phyloP scores from a whole-genome alignment of 2,113 vertebrate genomes.

The Nibea albiflora region DNA sequence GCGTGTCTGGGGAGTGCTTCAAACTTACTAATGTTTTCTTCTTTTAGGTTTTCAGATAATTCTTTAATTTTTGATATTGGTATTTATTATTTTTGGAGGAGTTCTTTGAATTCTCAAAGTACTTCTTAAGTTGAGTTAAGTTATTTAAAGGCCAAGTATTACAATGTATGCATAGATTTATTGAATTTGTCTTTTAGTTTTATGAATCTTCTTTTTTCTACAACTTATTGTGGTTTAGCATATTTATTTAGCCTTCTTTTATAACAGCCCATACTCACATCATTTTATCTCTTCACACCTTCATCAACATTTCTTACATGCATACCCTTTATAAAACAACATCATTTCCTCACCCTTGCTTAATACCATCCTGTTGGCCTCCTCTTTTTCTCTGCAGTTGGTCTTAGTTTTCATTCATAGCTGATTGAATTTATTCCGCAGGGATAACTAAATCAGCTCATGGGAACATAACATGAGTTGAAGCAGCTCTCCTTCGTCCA shows the following conservation, averaged over 20 bases:
- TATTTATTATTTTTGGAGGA: too few species aligned
- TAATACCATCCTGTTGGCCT: neutral
- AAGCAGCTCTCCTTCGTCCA: slow-evolving; percentile 20
- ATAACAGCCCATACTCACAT: neutral
- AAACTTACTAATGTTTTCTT: neutral
- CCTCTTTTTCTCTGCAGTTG: slow-evolving; percentile 6
- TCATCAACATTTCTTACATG: neutral
- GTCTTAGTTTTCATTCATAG: slow-evolving; percentile 44
- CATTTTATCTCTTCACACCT: neutral
- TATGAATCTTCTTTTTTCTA: neutral
- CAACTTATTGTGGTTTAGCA: neutral
- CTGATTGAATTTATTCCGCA: slow-evolving; percentile 68
- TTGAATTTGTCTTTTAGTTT: neutral
- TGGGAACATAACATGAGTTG: slow-evolving; percentile 56
- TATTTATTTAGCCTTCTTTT: neutral
- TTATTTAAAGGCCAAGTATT: neutral
- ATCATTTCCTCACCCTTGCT: neutral
- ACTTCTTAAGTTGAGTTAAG: neutral
- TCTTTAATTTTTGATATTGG: neutral
- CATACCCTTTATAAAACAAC: neutral
- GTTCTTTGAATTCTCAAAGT: neutral
- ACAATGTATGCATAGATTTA: neutral
- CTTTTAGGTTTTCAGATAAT: neutral
- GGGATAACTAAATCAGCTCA: slow-evolving; percentile 70
- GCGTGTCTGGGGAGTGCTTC: neutral